Base-by-base conservation (phyloP, 2,888 invertebrate species). In the Panzeria rudis region DNA sequence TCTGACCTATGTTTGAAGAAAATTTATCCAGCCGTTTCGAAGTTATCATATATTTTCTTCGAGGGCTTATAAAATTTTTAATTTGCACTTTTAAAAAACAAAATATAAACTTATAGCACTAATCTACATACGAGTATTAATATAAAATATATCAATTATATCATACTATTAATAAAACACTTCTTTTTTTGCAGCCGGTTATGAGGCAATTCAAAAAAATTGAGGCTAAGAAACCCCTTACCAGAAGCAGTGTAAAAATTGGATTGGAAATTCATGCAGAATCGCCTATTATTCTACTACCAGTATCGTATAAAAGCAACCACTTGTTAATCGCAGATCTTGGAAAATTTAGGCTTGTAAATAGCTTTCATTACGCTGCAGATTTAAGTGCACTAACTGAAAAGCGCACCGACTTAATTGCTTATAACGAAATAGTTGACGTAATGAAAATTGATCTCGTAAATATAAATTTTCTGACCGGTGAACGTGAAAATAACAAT, bases 251-350 rank as follows among this genome's bases (percentile, higher is more conserved):
- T 0, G 89, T 90, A 3, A 91, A 92, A 88, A 88, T 93, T 56
- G 92, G 92, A 2, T 86, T 93, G 0, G 90, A 91, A 73, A 92
- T 93, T 64, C 94, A 88, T 90, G 94, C 88, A 84, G 92, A 91
- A 25, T 93, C 97, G 15, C 98, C 98, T 0, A 95, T 97, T 3
- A 96, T 98, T 87, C 93, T 98, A 71, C 93, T 98, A 85, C 99
- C 98, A 0, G 96, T 97, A 86, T 96, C 96, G 90, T 96, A 97
- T 32, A 94, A 95, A 86, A 95, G 96, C 32, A 95, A 95, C 41
- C 95, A 95, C 87, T 94, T 97, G 79, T 94, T 98, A 38, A 95
- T 97, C 15, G 95, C 96, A 1, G 96, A 98, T 91, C 94, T 98
- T 44, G 96, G 96, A 2, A 95, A 95, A 88, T 94, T 98, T 38